phyloP scores from a whole-genome alignment of 2,888 invertebrate genomes.

The Tanytarsus gracilentus region DNA sequence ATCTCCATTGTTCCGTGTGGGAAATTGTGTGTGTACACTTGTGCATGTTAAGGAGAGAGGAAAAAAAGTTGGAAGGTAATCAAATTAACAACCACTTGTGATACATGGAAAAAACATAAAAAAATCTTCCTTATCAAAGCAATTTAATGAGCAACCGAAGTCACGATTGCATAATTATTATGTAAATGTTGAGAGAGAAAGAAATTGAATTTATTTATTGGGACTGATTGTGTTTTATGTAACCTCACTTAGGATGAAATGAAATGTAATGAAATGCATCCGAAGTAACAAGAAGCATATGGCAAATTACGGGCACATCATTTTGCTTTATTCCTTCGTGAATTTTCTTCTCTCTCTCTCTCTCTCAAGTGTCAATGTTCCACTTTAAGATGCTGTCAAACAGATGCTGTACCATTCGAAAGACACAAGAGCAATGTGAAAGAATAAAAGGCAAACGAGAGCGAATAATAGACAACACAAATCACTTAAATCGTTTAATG shows the following conservation, averaged over 20 bases:
- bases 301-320: conserved; percentile 12
- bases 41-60: too few species aligned
- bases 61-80: too few species aligned
- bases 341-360: not conserved
- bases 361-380: conserved; percentile 1
- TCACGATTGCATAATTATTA: conserved; percentile 8
- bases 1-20: too few species aligned
- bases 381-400: conserved; percentile 7
- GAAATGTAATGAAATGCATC: not conserved
- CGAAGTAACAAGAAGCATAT: conserved; percentile 8
- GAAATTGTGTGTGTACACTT: too few species aligned
- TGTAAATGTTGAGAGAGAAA: not conserved
- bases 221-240: not conserved
- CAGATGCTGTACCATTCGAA: not conserved
- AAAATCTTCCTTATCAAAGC: too few species aligned
- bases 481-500: conserved; percentile 16
- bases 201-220: conserved; percentile 1
- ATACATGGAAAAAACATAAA: too few species aligned
- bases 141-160: too few species aligned
- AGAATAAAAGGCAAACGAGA: not conserved
- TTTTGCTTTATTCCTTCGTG: not conserved
- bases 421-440: not conserved
- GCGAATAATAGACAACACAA: conserved; percentile 16
- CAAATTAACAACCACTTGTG: too few species aligned
- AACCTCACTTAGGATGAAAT: too few species aligned